Evolutionary conservation across 2,888 invertebrate genomes (phyloP).

Genomic region (Amphipoea lucens): DNA sequence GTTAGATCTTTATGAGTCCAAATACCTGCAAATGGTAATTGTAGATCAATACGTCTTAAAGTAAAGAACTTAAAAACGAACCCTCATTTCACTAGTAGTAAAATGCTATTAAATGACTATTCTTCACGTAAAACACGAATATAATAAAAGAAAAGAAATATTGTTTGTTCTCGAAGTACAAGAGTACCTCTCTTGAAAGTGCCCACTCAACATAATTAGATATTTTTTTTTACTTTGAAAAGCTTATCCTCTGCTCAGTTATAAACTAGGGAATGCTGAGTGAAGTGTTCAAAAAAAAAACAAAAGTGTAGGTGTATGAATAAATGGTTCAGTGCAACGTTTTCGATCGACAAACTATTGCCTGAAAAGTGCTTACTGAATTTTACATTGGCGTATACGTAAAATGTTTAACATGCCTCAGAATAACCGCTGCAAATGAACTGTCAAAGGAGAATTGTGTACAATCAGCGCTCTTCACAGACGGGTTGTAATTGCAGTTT

Average conservation of each 20-base stretch:
- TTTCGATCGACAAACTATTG: conserved; percentile 10
- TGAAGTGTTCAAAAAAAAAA: conserved; percentile 34
- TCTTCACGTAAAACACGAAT: conserved; percentile 43
- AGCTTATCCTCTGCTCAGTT: conserved; percentile 40
- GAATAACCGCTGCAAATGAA: conserved; percentile 28
- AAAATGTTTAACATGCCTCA: neutral
- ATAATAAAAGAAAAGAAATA: conserved; percentile 63
- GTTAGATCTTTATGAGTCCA: neutral
- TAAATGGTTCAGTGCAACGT: conserved; percentile 25
- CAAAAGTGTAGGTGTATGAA: conserved; percentile 16
- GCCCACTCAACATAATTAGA: conserved; percentile 57
- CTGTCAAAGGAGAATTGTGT: conserved; percentile 18
- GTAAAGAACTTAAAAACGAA: conserved; percentile 27
- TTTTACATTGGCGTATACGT: neutral
- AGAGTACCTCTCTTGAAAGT: conserved; percentile 60
- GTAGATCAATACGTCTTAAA: neutral
- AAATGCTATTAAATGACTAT: conserved; percentile 39
- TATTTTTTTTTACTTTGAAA: conserved; percentile 57
- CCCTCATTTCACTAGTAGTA: conserved; percentile 28
- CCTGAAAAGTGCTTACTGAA: conserved; percentile 7
- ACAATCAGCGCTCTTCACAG: conserved; percentile 21
- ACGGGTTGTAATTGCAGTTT: conserved; percentile 41
- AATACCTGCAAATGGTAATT: neutral
- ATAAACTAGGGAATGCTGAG: conserved; percentile 31
- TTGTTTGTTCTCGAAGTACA: conserved; percentile 60